Evolutionary conservation across 2,888 invertebrate species (phyloP).

Genomic region (Aporophyla nigra): DNA sequence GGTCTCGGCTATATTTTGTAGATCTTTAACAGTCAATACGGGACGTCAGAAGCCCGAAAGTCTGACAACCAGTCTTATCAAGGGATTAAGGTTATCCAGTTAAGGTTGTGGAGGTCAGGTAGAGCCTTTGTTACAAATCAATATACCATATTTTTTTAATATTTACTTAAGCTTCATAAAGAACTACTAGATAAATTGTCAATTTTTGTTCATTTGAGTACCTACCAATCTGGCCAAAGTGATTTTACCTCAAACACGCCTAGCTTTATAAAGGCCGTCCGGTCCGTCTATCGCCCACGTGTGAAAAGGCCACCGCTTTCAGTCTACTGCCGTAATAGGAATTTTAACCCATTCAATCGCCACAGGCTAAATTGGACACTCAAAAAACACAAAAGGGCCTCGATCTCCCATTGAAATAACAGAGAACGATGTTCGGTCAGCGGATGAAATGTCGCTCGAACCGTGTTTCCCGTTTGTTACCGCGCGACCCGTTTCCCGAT

Average conservation of each 20-base stretch:
- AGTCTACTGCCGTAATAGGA: conserved; percentile 49
- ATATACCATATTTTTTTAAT: not conserved
- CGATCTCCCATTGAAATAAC: conserved; percentile 70
- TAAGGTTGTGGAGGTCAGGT: no score
- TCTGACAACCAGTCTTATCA: no score
- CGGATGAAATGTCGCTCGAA: conserved; percentile 64
- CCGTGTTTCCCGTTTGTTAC: conserved; percentile 70
- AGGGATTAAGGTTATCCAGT: no score
- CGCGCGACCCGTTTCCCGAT: conserved; percentile 70
- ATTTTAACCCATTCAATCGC: conserved; percentile 61
- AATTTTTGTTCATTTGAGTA: conserved; percentile 4
- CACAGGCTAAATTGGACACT: conserved; percentile 64
- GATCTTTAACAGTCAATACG: no score
- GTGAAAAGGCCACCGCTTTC: conserved; percentile 52
- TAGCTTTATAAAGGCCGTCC: conserved; percentile 18
- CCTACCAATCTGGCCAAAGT: conserved; percentile 23
- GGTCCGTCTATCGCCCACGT: conserved; percentile 24
- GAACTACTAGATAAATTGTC: not conserved
- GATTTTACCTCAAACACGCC: conserved; percentile 20
- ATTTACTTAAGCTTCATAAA: not conserved
- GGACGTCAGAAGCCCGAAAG: no score
- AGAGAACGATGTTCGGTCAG: conserved; percentile 69
- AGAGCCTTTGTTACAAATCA: not conserved
- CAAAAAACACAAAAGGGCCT: conserved; percentile 70
- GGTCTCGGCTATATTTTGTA: no score